Base-by-base conservation (phyloP, 2,888 invertebrate species). In the Spodoptera littoralis region DNA sequence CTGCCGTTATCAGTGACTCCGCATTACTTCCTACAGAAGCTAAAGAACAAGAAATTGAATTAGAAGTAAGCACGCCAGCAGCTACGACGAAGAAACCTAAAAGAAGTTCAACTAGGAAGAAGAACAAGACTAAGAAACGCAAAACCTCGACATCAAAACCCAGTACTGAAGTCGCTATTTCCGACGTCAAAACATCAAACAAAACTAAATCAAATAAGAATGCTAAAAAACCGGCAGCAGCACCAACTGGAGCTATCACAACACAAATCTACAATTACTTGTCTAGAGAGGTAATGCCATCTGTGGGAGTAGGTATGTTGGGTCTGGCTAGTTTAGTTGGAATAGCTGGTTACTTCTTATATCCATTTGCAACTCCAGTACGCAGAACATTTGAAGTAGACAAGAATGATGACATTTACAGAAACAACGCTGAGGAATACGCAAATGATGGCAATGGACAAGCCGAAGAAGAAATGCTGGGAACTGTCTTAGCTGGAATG, bases 281-380 rank as follows among this genome's bases (percentile, higher is more conserved):
- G 46, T 97, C 97, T 3, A 95, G 97, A 77, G 97, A 97, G 92
- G 96, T 97, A 0, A 97, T 97, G 96, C 97, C 97, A 0, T 97
- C 97, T 41, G 97, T 97, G 22, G 97, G 97, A 0, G 96, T 97
- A 0, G 97, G 97, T 77, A 90, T 97, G 22, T 96, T 97, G 11
- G 97, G 97, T 1, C 88, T 97, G 47, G 96, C 97, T 66, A 96
- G 97, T 65, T 95, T 97, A 45, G 96, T 97, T 2, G 97, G 97
- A 2, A 87, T 97, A 43, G 97, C 97, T 42, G 96, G 97, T 58
- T 97, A 97, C 77, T 96, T 97, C 86, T 90, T 97, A 22, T 97
- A 97, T 90, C 97, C 97, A 4, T 97, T 97, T 71, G 95, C 96
- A 1, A 95, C 96, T 8, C 95, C 96, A 0, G 95, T 96, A 0